These are phyloP conservation scores for Zosterops pallidus DNA, from an alignment of 2,113 vertebrate genomes.

Conservation along the genomic window DNA sequence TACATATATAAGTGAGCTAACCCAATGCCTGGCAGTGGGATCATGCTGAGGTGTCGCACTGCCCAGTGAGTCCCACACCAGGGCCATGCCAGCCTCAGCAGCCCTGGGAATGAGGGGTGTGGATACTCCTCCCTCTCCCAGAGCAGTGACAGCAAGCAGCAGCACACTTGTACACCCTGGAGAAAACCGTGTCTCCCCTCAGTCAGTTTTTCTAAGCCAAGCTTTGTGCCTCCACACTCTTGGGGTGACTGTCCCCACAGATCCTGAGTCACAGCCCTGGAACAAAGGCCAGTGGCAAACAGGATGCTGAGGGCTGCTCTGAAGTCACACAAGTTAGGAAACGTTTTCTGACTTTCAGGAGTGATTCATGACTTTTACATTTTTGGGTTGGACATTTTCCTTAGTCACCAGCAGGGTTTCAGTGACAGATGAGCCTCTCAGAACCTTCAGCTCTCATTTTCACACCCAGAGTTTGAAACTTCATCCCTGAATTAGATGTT, in stretches of 20 bases:
- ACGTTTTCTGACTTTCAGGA: neutral
- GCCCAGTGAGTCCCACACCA: accelerated
- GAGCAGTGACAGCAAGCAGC: accelerated
- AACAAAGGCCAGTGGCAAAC: slow-evolving; percentile 6
- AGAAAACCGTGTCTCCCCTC: accelerated
- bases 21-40: neutral
- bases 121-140: neutral
- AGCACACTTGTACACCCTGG: accelerated
- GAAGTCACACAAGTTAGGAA: neutral
- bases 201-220: neutral
- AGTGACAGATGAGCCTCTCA: neutral
- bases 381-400: neutral
- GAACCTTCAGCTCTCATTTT: neutral
- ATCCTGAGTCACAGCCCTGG: neutral
- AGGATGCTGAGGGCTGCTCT: slow-evolving; percentile 13
- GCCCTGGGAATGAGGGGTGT: neutral
- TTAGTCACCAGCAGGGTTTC: neutral
- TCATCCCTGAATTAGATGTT: neutral
- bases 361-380: neutral
- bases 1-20: accelerated
- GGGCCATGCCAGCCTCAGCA: neutral
- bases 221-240: neutral
- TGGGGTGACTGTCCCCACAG: neutral
- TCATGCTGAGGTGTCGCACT: neutral
- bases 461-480: neutral